Conservation (phyloP, 2,797 vertebrate species). For the Tauraco hartlaubi region DNA sequence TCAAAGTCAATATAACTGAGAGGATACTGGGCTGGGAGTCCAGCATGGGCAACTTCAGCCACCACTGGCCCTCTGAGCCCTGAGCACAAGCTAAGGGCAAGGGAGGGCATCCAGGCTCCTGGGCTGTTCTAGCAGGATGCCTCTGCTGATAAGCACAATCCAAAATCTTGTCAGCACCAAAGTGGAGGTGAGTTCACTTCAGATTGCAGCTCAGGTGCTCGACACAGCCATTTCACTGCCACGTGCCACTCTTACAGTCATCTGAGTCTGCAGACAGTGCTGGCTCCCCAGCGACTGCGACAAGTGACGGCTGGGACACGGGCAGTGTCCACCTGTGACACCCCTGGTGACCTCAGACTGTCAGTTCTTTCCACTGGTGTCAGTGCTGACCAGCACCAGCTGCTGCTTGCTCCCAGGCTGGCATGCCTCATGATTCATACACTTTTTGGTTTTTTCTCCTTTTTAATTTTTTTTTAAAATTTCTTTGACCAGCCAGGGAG, state of each 20-base stretch:
- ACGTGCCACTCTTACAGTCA: accelerated
- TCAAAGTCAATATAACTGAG: not conserved
- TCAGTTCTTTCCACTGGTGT: not conserved
- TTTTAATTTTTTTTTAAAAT: not conserved
- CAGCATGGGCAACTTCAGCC: not conserved
- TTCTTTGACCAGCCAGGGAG: not conserved
- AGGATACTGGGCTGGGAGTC: not conserved
- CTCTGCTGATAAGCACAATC: not conserved
- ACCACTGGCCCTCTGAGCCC: not conserved
- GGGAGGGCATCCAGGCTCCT: not conserved
- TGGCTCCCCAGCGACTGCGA: not conserved
- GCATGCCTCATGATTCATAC: not conserved
- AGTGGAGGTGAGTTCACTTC: not conserved
- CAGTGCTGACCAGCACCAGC: not conserved
- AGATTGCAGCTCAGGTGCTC: not conserved
- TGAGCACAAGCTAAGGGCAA: not conserved
- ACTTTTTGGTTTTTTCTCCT: too few species aligned
- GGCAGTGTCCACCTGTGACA: not conserved
- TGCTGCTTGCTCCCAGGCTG: not conserved
- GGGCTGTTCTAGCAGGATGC: not conserved
- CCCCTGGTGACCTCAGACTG: not conserved
- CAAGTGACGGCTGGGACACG: not conserved
- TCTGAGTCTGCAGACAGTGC: not conserved
- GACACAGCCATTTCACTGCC: accelerated
- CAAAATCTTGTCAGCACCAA: not conserved